Base-by-base conservation (phyloP, 2,797 vertebrate species). In the Lacerta bilineata region DNA sequence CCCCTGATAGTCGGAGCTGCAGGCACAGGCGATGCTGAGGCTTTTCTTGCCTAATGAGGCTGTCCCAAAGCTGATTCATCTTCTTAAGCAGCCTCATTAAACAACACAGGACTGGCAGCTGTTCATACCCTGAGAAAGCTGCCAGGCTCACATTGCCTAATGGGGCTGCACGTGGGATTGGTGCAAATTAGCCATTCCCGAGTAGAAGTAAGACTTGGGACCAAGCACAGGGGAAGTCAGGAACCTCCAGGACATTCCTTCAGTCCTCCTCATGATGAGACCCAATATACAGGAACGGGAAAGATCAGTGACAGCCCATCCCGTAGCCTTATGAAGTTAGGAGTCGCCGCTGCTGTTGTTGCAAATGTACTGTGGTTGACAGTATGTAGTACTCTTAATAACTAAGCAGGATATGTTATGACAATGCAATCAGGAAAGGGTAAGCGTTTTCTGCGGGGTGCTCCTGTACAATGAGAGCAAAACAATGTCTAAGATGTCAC, bases 11-110 rank as follows among this genome's bases (percentile, higher is more conserved):
- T 29, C 15, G 27, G 46, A 69, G 72, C 81, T 84, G 18, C 27
- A 79, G 75, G 72, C 66, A 66, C 29, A 61, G n/a, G 50, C 69
- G 46, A 75, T 1, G 13, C 61, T 39, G n/a, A 61, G 83, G 78
- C 78, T 85, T 75, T 50, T 81, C 80, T 77, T 89, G 88, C 78
- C 59, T 89, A 89, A 89, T 89, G 88, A 85, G 29, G 83, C 88
- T 76, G 59, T 81, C 41, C 59, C 79, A 68, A 85, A 85, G 78
- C 88, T 85, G 88, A 85, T 89, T 85, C 78, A 85, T 89, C 84
- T 89, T 75, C 71, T 76, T 89, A 85, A 81, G 68, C 84, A 89
- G 88, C 59, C 78, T 89, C 88, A 85, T 89, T 89, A 89, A 89
- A 85, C 83, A 89, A 85, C 78, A 85, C 83, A 89, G 15, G 78